Conservation (phyloP, 1,140 invertebrate genomes). For the Lethrus apterus region DNA sequence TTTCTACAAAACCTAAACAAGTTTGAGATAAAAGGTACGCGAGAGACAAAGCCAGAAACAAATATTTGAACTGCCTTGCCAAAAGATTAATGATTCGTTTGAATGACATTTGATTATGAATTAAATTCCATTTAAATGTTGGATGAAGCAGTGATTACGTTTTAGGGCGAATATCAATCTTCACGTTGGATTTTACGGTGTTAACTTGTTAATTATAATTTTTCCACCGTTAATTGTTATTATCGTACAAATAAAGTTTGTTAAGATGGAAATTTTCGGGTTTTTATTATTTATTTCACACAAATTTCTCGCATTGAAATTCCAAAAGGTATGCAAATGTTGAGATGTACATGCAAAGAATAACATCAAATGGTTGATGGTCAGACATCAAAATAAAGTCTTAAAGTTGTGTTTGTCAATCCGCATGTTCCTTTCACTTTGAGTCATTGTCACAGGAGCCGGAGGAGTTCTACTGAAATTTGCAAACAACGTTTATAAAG, state of each 20-base stretch:
- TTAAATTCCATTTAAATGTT: constrained; percentile 23
- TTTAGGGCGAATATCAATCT: constrained; percentile 14
- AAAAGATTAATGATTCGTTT: constrained; percentile 24
- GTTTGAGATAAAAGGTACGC: constrained; percentile 12
- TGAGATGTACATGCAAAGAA: constrained; percentile 5
- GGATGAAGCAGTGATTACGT: constrained; percentile 14
- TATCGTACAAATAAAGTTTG: too few relatives aligned
- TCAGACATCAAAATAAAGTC: constrained; percentile 32
- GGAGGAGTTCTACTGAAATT: too few relatives aligned
- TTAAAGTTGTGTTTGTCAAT: constrained; percentile 21
- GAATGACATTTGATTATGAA: constrained; percentile 27
- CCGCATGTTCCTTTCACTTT: constrained; percentile 15
- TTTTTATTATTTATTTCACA: too few relatives aligned
- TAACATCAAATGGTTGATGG: constrained; percentile 23
- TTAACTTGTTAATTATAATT: background rate
- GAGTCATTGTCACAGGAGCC: constrained; percentile 15
- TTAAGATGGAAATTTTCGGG: too few relatives aligned
- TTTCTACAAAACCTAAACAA: constrained; percentile 13
- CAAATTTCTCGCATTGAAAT: constrained; percentile 6
- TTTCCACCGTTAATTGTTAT: background rate
- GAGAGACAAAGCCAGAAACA: constrained; percentile 11
- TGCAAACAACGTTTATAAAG: constrained; percentile 17
- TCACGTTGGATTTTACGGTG: constrained; percentile 1
- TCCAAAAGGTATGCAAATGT: constrained; percentile 8
- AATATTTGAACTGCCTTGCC: constrained; percentile 16